Evolutionary conservation across 2,888 invertebrate genomes (phyloP).

Genomic region (Xylota segnis): DNA sequence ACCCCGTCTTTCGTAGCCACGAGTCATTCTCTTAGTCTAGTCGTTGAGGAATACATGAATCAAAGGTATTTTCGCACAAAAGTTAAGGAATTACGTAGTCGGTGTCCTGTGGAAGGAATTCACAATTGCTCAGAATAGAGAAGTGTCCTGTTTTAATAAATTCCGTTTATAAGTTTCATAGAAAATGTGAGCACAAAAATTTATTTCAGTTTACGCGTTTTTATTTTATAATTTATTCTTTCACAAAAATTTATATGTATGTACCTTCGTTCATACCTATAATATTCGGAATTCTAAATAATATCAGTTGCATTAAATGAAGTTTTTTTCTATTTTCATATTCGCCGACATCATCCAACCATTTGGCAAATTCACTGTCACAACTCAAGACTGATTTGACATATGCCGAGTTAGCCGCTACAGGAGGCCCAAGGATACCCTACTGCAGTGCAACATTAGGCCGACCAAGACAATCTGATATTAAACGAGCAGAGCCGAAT

Average conservation of each 20-base stretch:
- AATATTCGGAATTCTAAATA: not conserved
- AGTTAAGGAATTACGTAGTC: too few species aligned
- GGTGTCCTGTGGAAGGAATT: too few species aligned
- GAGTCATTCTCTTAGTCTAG: too few species aligned
- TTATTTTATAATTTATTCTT: too few species aligned
- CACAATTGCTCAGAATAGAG: too few species aligned
- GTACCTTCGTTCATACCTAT: not conserved
- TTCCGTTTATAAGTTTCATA: too few species aligned
- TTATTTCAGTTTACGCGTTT: too few species aligned
- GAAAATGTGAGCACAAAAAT: too few species aligned
- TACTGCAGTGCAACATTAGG: conserved; percentile 84
- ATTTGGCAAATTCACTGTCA: not conserved
- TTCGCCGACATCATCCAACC: not conserved
- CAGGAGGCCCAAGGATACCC: conserved; percentile 81
- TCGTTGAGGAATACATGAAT: too few species aligned
- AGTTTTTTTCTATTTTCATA: conserved; percentile 28
- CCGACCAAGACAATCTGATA: conserved; percentile 83
- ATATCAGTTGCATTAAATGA: not conserved
- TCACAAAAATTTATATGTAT: not conserved
- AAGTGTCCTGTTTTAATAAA: too few species aligned
- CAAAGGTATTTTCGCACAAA: too few species aligned
- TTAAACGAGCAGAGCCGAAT: conserved; percentile 84
- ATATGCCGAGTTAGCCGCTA: conserved; percentile 81
- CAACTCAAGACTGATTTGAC: conserved; percentile 82
- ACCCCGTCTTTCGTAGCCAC: too few species aligned